Conservation (phyloP, 2,797 vertebrate species). For the Acrocephalus scirpaceus region DNA sequence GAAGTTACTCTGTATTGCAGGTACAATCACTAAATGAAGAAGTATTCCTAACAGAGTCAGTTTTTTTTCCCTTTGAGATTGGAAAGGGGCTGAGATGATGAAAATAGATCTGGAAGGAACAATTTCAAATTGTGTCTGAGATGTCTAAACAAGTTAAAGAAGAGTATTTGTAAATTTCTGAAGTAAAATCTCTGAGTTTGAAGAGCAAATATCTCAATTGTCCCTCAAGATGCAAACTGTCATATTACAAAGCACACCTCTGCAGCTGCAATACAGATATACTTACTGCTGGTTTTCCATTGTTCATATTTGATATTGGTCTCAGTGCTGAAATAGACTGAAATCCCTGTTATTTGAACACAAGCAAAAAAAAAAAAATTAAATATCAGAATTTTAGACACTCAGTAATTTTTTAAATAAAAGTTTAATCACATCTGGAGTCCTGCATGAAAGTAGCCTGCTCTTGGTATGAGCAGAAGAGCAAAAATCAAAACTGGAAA, state of each 20-base stretch:
- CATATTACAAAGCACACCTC: background rate
- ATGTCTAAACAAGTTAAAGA: background rate
- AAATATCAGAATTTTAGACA: background rate
- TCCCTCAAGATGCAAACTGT: background rate
- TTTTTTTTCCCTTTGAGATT: background rate
- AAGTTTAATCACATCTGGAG: background rate
- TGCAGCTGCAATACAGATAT: background rate
- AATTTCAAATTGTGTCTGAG: background rate
- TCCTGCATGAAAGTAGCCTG: background rate
- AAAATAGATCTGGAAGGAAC: background rate
- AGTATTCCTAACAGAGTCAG: background rate
- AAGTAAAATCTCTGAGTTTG: background rate
- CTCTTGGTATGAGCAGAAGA: background rate
- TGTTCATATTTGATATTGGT: conserved; percentile 39
- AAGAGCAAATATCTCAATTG: background rate
- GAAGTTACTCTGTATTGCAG: background rate
- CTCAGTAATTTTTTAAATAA: background rate
- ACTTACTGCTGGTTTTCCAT: conserved; percentile 77
- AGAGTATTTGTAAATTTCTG: background rate
- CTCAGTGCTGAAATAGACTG: conserved; percentile 57
- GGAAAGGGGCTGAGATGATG: background rate
- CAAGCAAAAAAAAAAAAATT: background rate
- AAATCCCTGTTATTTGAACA: conserved; percentile 62
- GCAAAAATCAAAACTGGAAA: background rate
- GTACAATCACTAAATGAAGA: background rate